phyloP scores from a whole-genome alignment of 1,140 invertebrate species.

The Philotrypesis tridentata region DNA sequence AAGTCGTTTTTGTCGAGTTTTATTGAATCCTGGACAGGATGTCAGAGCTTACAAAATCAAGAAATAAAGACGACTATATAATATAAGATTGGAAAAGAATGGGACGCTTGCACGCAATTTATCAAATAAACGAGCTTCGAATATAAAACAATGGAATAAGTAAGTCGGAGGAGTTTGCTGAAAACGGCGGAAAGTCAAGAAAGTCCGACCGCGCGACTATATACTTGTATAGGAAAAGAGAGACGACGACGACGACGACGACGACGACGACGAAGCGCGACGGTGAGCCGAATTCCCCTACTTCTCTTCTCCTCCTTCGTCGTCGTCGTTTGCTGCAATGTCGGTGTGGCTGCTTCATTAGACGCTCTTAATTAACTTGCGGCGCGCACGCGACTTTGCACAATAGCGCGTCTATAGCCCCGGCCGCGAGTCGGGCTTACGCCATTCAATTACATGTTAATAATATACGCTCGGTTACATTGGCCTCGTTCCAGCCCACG shows the following conservation, averaged over 20 bases:
- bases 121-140: neutral
- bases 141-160: neutral
- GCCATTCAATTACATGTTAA: slow-evolving; percentile 71
- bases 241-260: too few relatives aligned
- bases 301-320: slow-evolving; percentile 36
- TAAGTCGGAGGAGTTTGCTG: neutral
- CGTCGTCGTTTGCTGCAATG: slow-evolving; percentile 62
- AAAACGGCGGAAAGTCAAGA: neutral
- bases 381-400: slow-evolving; percentile 70
- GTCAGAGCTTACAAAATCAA: too few relatives aligned
- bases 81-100: too few relatives aligned
- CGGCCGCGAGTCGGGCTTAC: slow-evolving; percentile 57
- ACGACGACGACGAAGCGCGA: too few relatives aligned
- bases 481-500: slow-evolving; percentile 44
- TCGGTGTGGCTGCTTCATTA: slow-evolving; percentile 69
- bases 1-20: too few relatives aligned
- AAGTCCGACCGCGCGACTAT: neutral
- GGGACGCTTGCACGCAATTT: neutral
- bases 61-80: too few relatives aligned
- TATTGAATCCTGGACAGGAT: too few relatives aligned
- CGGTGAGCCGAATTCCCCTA: too few relatives aligned
- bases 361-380: slow-evolving; percentile 72
- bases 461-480: slow-evolving; percentile 63
- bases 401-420: slow-evolving; percentile 61
- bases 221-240: neutral